A percentile compares a stretch with the other conserved stretches of the same genome.
phyloP scores from a whole-genome alignment of 2,888 invertebrate genomes.

The Ormyrus rosae region DNA sequence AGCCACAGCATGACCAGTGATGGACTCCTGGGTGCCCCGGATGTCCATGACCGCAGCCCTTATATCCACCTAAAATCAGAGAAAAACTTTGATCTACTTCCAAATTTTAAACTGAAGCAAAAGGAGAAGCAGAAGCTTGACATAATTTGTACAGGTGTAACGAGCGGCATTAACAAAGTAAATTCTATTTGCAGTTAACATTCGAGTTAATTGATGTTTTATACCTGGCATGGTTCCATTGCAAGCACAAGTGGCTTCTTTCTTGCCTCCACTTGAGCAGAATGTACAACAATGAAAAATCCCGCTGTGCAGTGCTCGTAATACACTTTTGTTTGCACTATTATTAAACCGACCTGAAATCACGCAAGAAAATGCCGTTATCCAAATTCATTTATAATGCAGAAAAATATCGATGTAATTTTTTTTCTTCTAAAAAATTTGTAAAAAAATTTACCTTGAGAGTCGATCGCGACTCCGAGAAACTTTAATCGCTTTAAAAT shows the following conservation, averaged over 20 bases:
- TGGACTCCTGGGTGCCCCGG: conserved; percentile 86
- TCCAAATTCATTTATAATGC: too few relatives aligned
- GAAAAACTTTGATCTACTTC: too few relatives aligned
- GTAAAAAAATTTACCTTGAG: conserved; percentile 34
- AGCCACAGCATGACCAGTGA: conserved; percentile 91
- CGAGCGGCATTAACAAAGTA: conserved; percentile 8
- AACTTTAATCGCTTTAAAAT: conserved; percentile 82
- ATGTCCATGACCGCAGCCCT: conserved; percentile 89
- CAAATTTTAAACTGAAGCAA: not conserved
- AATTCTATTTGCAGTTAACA: conserved; percentile 30
- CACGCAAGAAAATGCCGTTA: not conserved
- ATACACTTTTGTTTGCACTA: conserved; percentile 45
- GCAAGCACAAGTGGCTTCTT: conserved; percentile 84
- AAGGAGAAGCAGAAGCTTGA: not conserved
- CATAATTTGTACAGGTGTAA: conserved; percentile 6
- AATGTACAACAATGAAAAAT: conserved; percentile 89
- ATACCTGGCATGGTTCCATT: conserved; percentile 85
- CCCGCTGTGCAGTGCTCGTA: conserved; percentile 79
- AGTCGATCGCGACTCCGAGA: conserved; percentile 62
- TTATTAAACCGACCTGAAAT: conserved; percentile 53
- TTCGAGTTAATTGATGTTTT: conserved; percentile 8
- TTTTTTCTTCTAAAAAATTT: too few relatives aligned
- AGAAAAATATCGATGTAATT: too few relatives aligned
- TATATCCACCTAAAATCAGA: conserved; percentile 70
- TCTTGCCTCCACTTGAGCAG: conserved; percentile 87